A percentile compares a stretch with the other conserved stretches of the same genome.
phyloP scores from a whole-genome alignment of 2,113 vertebrate species.

The Brachionichthys hirsutus region DNA sequence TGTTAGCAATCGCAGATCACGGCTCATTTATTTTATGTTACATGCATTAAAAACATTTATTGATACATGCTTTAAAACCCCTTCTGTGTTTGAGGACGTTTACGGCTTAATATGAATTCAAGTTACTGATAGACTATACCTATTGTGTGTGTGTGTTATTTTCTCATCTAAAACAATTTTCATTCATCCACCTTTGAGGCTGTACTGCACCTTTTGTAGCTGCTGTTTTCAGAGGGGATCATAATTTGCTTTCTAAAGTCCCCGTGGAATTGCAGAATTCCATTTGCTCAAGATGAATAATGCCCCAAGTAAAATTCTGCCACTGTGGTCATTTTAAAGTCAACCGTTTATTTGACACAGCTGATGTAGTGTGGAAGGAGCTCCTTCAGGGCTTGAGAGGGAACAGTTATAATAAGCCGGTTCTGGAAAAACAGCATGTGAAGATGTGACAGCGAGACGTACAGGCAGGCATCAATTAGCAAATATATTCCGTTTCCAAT shows the following conservation, averaged over 20 bases:
- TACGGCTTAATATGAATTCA: conserved; percentile 4
- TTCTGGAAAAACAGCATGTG: conserved; percentile 52
- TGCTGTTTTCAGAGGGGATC: conserved; percentile 41
- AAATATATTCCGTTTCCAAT: conserved; percentile 26
- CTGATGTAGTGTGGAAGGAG: conserved; percentile 38
- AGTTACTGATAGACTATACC: conserved; percentile 13
- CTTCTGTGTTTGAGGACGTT: conserved; percentile 7
- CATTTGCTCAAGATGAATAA: conserved; percentile 62
- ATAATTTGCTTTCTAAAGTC: conserved; percentile 60
- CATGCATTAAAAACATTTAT: neutral
- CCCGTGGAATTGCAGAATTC: conserved; percentile 57
- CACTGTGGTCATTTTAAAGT: conserved; percentile 59
- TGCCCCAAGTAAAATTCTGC: conserved; percentile 55
- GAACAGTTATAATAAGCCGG: conserved; percentile 27
- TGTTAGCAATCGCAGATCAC: conserved; percentile 13
- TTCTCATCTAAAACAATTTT: conserved; percentile 40
- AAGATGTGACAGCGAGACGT: conserved; percentile 51
- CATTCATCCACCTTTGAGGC: conserved; percentile 29
- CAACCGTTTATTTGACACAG: conserved; percentile 56
- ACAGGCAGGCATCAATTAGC: conserved; percentile 53
- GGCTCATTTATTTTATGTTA: neutral
- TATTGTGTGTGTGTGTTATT: neutral
- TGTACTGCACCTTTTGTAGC: conserved; percentile 26
- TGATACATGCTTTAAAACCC: conserved; percentile 5
- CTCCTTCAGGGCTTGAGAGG: conserved; percentile 16